Percentiles rank a stretch among this genome's conserved stretches.
phyloP scores from a whole-genome alignment of 2,888 invertebrate species.

The Caenorhabditis imperialis region DNA sequence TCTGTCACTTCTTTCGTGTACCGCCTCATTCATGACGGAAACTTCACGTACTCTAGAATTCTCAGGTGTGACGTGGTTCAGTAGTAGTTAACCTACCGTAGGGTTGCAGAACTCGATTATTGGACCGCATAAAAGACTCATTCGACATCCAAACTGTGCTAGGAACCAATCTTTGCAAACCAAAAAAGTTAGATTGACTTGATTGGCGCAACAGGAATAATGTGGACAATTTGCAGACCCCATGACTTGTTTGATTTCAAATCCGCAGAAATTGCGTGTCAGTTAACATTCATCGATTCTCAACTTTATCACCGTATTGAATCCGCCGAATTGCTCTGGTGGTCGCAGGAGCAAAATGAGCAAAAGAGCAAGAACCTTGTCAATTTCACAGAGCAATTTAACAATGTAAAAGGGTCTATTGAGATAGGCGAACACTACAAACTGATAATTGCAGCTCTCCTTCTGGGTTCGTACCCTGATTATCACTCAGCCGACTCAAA shows the following conservation, averaged over 20 bases:
- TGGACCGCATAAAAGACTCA: constrained; percentile 64
- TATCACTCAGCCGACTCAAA: constrained; percentile 90
- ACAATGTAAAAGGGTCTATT: constrained; percentile 82
- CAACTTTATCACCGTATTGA: constrained; percentile 95
- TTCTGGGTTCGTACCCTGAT: constrained; percentile 90
- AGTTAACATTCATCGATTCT: constrained; percentile 96
- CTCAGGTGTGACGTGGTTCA: too few species aligned
- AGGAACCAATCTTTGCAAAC: constrained; percentile 49
- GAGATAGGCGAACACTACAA: neutral
- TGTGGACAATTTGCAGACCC: constrained; percentile 60
- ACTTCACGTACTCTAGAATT: constrained; percentile 86
- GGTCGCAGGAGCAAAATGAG: constrained; percentile 97
- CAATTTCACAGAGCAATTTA: constrained; percentile 97
- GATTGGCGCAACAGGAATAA: too few species aligned
- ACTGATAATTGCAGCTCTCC: constrained; percentile 67
- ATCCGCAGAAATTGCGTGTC: constrained; percentile 94
- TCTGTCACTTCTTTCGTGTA: constrained; percentile 91
- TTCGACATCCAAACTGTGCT: constrained; percentile 45
- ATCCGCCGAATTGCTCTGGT: constrained; percentile 93
- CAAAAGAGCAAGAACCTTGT: constrained; percentile 96
- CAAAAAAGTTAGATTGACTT: constrained; percentile 27
- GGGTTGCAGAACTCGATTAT: constrained; percentile 59
- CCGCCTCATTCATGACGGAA: constrained; percentile 91
- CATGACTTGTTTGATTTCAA: constrained; percentile 83
- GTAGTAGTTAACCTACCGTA: neutral